phyloP scores from a whole-genome alignment of 2,113 vertebrate species.

The Charadrius vociferus region DNA sequence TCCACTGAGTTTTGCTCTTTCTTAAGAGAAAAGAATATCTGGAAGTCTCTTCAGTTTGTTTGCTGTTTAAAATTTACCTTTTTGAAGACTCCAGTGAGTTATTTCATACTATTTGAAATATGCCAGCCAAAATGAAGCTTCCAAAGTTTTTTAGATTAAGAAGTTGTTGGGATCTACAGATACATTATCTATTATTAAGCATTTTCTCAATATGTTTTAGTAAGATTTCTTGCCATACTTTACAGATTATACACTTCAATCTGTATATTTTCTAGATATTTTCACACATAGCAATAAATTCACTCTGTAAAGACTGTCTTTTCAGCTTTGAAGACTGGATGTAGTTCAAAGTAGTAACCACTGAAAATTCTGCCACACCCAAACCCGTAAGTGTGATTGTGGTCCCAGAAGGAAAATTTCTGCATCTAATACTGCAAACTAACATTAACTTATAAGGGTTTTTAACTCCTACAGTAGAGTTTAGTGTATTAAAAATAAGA shows the following conservation, averaged over 20 bases:
- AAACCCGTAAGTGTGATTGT: neutral
- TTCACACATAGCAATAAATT: neutral
- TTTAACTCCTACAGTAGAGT: neutral
- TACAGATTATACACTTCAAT: neutral
- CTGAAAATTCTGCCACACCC: neutral
- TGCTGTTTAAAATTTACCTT: neutral
- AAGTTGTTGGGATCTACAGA: neutral
- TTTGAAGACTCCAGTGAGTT: neutral
- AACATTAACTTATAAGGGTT: neutral
- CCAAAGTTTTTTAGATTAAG: neutral
- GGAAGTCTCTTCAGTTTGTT: neutral
- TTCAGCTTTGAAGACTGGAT: neutral
- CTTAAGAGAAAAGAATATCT: neutral
- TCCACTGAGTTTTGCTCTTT: neutral
- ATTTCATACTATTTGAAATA: neutral
- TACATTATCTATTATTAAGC: neutral
- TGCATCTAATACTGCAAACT: neutral
- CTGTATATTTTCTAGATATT: neutral
- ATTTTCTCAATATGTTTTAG: neutral
- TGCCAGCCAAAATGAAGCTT: neutral
- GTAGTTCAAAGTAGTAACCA: neutral
- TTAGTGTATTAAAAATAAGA: neutral
- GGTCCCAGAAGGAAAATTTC: neutral
- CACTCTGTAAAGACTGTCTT: neutral
- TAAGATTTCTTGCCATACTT: neutral